Percentiles rank a stretch among this genome's conserved stretches.
These are phyloP conservation scores for Carassius carassius DNA, from an alignment of 2,113 vertebrate species.

Conservation along the genomic window DNA sequence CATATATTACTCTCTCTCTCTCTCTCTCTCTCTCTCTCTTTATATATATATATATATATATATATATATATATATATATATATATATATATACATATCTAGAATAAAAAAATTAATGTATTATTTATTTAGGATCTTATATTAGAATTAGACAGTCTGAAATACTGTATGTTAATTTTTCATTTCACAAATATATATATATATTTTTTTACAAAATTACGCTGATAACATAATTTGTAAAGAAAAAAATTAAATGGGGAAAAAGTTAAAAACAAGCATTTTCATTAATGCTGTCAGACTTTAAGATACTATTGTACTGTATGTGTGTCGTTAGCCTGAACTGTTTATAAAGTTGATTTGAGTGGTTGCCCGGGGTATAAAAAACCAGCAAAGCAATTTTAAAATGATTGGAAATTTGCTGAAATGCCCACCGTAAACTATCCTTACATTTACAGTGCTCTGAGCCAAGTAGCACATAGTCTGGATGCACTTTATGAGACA, in stretches of 20 bases:
- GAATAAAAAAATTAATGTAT: too few relatives aligned
- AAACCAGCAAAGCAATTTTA: neutral
- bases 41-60: too few relatives aligned
- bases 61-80: too few relatives aligned
- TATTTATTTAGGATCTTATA: too few relatives aligned
- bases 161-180: neutral
- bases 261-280: neutral
- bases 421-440: slow-evolving; percentile 8
- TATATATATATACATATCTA: too few relatives aligned
- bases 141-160: neutral
- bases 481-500: slow-evolving; percentile 6
- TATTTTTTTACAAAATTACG: neutral
- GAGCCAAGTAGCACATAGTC: slow-evolving; percentile 1
- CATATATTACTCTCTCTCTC: too few relatives aligned
- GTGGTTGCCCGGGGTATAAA: neutral
- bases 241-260: neutral
- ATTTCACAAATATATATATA: neutral
- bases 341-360: neutral
- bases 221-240: neutral
- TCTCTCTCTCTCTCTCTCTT: too few relatives aligned
- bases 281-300: neutral
- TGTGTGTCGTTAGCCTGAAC: neutral
- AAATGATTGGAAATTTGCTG: slow-evolving; percentile 6
- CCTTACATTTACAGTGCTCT: neutral
- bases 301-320: neutral